Conservation (phyloP, 2,888 invertebrate species). For the Chelonus formosanus region DNA sequence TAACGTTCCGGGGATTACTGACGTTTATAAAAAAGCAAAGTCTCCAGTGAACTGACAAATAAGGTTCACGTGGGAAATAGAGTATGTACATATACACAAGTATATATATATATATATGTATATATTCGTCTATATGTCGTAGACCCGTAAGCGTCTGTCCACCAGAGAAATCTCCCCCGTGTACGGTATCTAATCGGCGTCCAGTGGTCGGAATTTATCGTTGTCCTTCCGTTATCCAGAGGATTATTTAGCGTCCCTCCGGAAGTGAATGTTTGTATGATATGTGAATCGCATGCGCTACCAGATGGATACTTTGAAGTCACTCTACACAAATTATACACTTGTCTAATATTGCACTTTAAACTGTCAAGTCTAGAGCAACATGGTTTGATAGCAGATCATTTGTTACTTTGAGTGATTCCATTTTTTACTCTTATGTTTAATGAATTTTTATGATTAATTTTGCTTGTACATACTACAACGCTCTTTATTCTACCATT, state of each 20-base stretch:
- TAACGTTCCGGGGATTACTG: too few relatives aligned
- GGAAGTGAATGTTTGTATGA: conserved; percentile 22
- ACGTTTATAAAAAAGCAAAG: too few relatives aligned
- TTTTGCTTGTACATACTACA: too few relatives aligned
- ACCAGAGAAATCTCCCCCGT: conserved; percentile 28
- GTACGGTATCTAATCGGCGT: conserved; percentile 44
- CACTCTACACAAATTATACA: background rate
- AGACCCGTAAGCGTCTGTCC: background rate
- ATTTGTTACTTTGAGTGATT: too few relatives aligned
- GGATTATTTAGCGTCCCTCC: conserved; percentile 43
- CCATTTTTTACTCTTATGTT: too few relatives aligned
- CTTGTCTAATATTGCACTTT: background rate
- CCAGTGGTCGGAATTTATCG: conserved; percentile 43
- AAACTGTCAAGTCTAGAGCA: background rate
- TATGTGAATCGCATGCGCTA: background rate
- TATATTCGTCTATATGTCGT: background rate
- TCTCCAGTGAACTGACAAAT: conserved; percentile 15
- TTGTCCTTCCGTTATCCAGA: conserved; percentile 45
- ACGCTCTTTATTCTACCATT: too few relatives aligned
- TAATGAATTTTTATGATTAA: too few relatives aligned
- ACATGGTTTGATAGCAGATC: too few relatives aligned
- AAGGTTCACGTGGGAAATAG: conserved; percentile 16
- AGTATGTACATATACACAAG: background rate
- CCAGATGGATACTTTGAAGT: conserved; percentile 14
- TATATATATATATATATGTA: conserved; percentile 10